phyloP scores from a whole-genome alignment of 1,140 invertebrate genomes.

The Saccostrea cuccullata region DNA sequence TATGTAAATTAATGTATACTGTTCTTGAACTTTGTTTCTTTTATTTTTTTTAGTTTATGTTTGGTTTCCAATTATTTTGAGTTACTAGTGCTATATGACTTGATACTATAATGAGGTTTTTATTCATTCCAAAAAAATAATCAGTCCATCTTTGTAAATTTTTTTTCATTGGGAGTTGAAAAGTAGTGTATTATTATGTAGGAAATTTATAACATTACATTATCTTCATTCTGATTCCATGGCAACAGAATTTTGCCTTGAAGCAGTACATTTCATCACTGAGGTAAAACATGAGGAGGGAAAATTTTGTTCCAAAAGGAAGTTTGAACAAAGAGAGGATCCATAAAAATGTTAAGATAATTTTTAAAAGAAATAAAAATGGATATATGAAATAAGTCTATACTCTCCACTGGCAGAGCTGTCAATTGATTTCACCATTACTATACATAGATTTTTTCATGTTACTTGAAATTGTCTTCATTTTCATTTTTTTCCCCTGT shows the following conservation, averaged over 20 bases:
- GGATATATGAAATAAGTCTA: too few species aligned
- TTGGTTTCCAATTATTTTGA: constrained; percentile 21
- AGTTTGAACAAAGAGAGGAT: too few species aligned
- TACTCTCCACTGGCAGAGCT: too few species aligned
- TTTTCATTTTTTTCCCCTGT: neutral
- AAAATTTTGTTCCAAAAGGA: too few species aligned
- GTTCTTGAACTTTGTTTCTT: constrained; percentile 10
- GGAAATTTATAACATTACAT: neutral
- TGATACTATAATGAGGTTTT: neutral
- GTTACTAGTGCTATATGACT: constrained; percentile 1
- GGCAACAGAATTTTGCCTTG: neutral
- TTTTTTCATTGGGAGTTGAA: neutral
- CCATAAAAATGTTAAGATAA: too few species aligned
- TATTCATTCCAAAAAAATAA: constrained; percentile 11
- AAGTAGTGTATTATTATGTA: neutral
- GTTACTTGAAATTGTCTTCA: too few species aligned
- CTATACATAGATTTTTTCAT: too few species aligned
- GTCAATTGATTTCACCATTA: too few species aligned
- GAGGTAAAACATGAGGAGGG: neutral
- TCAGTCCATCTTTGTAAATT: neutral
- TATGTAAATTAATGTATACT: neutral
- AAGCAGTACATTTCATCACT: neutral
- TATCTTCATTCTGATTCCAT: neutral
- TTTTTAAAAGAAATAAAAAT: too few species aligned
- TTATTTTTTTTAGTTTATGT: constrained; percentile 25